phyloP scores from a whole-genome alignment of 2,113 vertebrate genomes.

The Tympanuchus pallidicinctus region DNA sequence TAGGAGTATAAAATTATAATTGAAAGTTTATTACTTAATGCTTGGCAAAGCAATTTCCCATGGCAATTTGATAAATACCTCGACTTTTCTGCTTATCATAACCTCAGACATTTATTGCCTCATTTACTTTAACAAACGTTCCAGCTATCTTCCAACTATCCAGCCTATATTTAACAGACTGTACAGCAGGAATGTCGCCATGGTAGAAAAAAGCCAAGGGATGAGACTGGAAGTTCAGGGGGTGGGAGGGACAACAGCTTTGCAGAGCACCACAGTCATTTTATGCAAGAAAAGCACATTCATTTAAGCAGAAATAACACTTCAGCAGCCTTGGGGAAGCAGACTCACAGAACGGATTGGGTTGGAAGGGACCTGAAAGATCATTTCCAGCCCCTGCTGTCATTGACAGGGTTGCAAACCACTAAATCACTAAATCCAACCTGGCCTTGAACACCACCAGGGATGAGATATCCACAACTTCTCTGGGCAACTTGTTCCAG shows the following conservation, averaged over 20 bases:
- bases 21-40: constrained; percentile 61
- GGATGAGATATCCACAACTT: no score
- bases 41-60: constrained; percentile 49
- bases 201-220: not conserved
- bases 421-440: no score
- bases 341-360: no score
- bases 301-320: not conserved
- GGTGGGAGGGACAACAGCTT: not conserved
- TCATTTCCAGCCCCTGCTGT: no score
- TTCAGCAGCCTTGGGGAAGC: not conserved
- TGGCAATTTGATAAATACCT: constrained; percentile 62
- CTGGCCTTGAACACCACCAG: no score
- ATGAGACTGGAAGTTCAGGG: not conserved
- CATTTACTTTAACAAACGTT: constrained; percentile 45
- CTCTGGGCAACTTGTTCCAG: no score
- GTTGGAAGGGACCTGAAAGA: no score
- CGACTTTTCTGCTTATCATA: constrained; percentile 47
- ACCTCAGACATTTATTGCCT: constrained; percentile 53
- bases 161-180: not conserved
- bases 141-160: not conserved
- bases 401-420: no score
- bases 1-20: constrained; percentile 26
- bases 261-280: not conserved
- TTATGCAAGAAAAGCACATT: not conserved
- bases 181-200: not conserved